A percentile compares a stretch with the other conserved stretches of the same genome.
Conservation (phyloP, 2,888 invertebrate genomes). For the Plutella xylostella region DNA sequence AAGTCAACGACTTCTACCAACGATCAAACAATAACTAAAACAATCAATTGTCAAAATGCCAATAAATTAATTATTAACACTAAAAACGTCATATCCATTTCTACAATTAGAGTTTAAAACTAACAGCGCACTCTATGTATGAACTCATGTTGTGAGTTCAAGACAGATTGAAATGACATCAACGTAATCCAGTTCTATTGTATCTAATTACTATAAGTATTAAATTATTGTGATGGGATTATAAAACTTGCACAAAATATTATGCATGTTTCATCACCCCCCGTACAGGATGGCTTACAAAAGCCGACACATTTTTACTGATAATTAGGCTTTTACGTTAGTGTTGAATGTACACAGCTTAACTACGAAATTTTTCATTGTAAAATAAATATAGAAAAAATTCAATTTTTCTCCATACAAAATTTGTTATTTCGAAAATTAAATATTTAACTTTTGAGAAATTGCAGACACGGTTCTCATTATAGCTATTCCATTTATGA, state of each 20-base stretch:
- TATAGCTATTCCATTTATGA: slow-evolving; percentile 56
- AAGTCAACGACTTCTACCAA: background rate
- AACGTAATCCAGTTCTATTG: slow-evolving; percentile 65
- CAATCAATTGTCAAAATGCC: slow-evolving; percentile 1
- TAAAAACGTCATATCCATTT: slow-evolving; percentile 44
- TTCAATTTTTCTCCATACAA: slow-evolving; percentile 28
- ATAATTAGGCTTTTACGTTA: slow-evolving; percentile 50
- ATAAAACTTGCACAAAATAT: slow-evolving; percentile 21
- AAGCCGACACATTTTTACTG: slow-evolving; percentile 28
- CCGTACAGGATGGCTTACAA: background rate
- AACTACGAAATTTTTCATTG: slow-evolving; percentile 57
- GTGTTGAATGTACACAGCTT: slow-evolving; percentile 59
- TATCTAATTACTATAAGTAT: slow-evolving; percentile 34
- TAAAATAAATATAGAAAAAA: slow-evolving; percentile 63
- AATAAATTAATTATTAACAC: slow-evolving; percentile 1
- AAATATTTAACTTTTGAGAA: slow-evolving; percentile 51
- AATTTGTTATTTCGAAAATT: slow-evolving; percentile 51
- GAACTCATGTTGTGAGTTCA: background rate
- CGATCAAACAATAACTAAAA: background rate
- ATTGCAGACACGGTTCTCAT: slow-evolving; percentile 50
- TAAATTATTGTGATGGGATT: slow-evolving; percentile 16
- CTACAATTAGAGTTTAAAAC: slow-evolving; percentile 28
- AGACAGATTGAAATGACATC: slow-evolving; percentile 17
- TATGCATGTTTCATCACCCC: background rate
- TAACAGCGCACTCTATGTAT: slow-evolving; percentile 46